A percentile compares a stretch with the other conserved stretches of the same genome.
These are phyloP conservation scores for Tetramorium alpestre DNA, from an alignment of 1,140 invertebrate species.

Conservation along the genomic window DNA sequence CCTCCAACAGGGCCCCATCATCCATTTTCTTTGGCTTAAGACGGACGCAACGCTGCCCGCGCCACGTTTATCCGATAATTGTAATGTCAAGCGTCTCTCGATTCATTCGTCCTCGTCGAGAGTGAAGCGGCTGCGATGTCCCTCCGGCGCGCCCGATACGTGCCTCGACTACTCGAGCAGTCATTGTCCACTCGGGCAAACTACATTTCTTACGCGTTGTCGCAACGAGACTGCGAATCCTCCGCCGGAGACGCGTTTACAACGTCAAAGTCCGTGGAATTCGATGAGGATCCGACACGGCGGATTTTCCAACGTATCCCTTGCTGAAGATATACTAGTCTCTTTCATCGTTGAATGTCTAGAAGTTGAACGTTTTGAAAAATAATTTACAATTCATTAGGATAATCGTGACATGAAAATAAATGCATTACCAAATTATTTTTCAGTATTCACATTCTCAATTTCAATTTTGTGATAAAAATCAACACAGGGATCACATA, in stretches of 20 bases:
- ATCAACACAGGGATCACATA: not conserved
- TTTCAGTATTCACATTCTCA: not conserved
- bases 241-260: slow-evolving; percentile 25
- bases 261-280: slow-evolving; percentile 32
- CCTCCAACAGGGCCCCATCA: slow-evolving; percentile 28
- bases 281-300: not conserved
- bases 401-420: not conserved
- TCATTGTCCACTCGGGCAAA: slow-evolving; percentile 60
- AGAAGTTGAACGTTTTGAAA: not conserved
- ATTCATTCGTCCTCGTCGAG: slow-evolving; percentile 62
- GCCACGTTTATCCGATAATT: slow-evolving; percentile 59
- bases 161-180: slow-evolving; percentile 54
- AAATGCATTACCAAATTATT: not conserved
- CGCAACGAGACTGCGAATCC: slow-evolving; percentile 48
- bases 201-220: slow-evolving; percentile 62
- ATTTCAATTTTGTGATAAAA: not conserved
- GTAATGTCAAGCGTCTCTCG: slow-evolving; percentile 62
- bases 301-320: not conserved
- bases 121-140: slow-evolving; percentile 50
- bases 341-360: not conserved
- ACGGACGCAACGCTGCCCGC: slow-evolving; percentile 54
- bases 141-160: slow-evolving; percentile 48
- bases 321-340: not conserved
- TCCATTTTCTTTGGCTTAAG: slow-evolving; percentile 58
- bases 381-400: not conserved